Percentiles rank a stretch among this genome's conserved stretches.
These are phyloP conservation scores for Thyatira batis DNA, from an alignment of 2,888 invertebrate species.

Conservation along the genomic window DNA sequence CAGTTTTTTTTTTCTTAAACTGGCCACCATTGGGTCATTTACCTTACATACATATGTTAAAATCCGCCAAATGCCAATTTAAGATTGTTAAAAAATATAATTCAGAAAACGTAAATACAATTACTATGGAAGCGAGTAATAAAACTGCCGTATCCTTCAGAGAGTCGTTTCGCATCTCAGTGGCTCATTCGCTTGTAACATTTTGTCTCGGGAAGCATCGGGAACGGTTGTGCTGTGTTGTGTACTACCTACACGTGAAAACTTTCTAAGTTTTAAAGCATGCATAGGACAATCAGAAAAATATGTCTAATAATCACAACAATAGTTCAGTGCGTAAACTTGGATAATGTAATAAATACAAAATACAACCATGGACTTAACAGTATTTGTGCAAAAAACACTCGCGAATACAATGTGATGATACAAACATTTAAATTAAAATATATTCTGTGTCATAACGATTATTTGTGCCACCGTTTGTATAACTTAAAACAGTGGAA, in stretches of 20 bases:
- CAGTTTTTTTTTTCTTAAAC: too few relatives aligned
- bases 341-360: constrained; percentile 32
- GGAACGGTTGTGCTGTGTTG: constrained; percentile 55
- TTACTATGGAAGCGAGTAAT: constrained; percentile 9
- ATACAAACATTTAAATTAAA: constrained; percentile 32
- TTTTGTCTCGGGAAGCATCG: constrained; percentile 57
- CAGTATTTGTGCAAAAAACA: constrained; percentile 33
- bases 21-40: too few relatives aligned
- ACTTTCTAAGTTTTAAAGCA: constrained; percentile 33
- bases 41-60: too few relatives aligned
- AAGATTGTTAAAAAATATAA: too few relatives aligned
- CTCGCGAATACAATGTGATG: constrained; percentile 26
- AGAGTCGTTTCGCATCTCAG: constrained; percentile 23
- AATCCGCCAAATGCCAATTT: too few relatives aligned
- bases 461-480: constrained; percentile 53
- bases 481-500: constrained; percentile 69
- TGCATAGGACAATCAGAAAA: constrained; percentile 51
- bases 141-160: constrained; percentile 42
- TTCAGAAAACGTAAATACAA: too few relatives aligned
- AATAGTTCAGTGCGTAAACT: constrained; percentile 49
- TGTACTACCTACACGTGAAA: constrained; percentile 28
- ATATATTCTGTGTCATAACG: constrained; percentile 50
- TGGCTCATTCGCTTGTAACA: constrained; percentile 40
- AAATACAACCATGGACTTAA: constrained; percentile 27
- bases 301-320: constrained; percentile 48